phyloP scores from a whole-genome alignment of 2,888 invertebrate genomes.

The Aphelenchoides bicaudatus region DNA sequence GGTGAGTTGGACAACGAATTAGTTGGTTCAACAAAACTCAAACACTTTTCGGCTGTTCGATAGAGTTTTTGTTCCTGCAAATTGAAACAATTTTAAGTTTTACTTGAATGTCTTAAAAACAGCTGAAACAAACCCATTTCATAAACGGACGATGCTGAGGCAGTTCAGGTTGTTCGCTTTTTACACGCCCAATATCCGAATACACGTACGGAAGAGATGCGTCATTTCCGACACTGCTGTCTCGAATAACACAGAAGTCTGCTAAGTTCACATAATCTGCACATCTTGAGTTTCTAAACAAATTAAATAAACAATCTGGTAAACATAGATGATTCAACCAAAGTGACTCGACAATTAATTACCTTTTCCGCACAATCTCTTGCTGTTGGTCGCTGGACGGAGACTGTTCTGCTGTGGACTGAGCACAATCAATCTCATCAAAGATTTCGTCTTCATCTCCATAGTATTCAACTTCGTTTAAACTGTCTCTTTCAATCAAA shows the following conservation, averaged over 20 bases:
- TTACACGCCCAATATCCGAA: slow-evolving; percentile 43
- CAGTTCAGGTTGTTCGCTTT: slow-evolving; percentile 30
- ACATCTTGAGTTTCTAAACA: slow-evolving; percentile 20
- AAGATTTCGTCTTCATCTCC: slow-evolving; percentile 53
- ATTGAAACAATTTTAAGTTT: slow-evolving; percentile 18
- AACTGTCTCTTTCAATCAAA: slow-evolving; percentile 47
- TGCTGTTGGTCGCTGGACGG: slow-evolving; percentile 1
- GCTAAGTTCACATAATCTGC: slow-evolving; percentile 53
- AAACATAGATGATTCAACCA: too few species aligned
- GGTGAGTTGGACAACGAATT: slow-evolving; percentile 5
- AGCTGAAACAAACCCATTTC: slow-evolving; percentile 37
- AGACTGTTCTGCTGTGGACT: slow-evolving; percentile 19
- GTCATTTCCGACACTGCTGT: slow-evolving; percentile 29
- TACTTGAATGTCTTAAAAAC: too few species aligned
- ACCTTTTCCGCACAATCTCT: slow-evolving; percentile 14
- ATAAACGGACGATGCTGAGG: slow-evolving; percentile 43
- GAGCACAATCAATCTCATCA: slow-evolving; percentile 39
- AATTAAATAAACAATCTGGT: too few species aligned
- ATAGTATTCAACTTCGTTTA: slow-evolving; percentile 51
- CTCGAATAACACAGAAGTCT: slow-evolving; percentile 49
- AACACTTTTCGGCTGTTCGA: slow-evolving; percentile 49
- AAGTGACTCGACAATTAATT: too few species aligned
- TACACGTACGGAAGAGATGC: slow-evolving; percentile 35
- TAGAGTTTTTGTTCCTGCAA: slow-evolving; percentile 44
- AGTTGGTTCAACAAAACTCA: slow-evolving; percentile 29